phyloP scores from a whole-genome alignment of 2,797 vertebrate genomes.

The Lophius americanus region DNA sequence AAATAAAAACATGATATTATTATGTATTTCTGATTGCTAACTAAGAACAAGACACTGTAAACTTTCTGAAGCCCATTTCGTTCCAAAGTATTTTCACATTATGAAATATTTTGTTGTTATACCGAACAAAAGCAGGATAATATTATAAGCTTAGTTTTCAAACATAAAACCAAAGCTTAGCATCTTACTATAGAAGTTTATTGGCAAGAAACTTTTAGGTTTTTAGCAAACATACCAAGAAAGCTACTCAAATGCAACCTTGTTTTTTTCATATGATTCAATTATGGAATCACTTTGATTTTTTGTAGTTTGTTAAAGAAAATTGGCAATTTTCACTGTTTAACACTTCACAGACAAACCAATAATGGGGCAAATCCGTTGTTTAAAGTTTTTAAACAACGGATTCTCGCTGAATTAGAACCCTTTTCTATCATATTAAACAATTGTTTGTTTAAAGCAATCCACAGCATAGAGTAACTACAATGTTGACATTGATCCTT shows the following conservation, averaged over 20 bases:
- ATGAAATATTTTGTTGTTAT: too few relatives aligned
- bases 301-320: neutral
- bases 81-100: neutral
- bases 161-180: too few relatives aligned
- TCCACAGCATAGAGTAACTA: too few relatives aligned
- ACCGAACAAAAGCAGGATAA: neutral
- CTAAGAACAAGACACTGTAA: neutral
- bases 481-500: neutral
- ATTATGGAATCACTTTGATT: neutral
- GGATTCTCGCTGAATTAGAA: too few relatives aligned
- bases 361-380: neutral
- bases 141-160: neutral
- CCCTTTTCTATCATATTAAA: neutral
- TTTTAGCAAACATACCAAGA: too few relatives aligned
- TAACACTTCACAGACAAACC: neutral
- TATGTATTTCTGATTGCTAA: neutral
- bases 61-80: neutral
- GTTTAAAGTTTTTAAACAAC: too few relatives aligned
- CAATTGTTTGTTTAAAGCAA: neutral
- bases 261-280: neutral
- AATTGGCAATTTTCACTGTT: neutral
- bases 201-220: neutral
- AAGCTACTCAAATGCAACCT: too few relatives aligned
- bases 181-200: neutral
- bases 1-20: conserved; percentile 11